Conservation (phyloP, 53 echinoderm and acorn worm genomes). For the Stichopus horrens region DNA sequence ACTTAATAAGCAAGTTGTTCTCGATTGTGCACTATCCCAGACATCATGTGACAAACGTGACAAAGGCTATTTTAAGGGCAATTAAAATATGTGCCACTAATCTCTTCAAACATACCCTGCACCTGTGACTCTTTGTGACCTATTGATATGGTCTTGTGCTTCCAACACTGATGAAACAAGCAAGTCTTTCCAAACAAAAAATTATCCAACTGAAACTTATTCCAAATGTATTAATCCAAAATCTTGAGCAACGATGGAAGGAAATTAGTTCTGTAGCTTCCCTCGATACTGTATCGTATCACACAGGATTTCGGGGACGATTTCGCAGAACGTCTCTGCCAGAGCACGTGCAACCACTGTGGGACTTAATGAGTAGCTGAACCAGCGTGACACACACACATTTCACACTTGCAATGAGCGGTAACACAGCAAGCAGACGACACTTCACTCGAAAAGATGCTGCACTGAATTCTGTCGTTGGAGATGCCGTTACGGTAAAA, state of each 20-base stretch:
- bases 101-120: constrained; percentile 21
- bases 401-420: not conserved
- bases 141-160: not conserved
- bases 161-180: not conserved
- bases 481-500: constrained; percentile 10
- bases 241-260: not conserved
- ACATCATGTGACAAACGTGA: constrained; percentile 11
- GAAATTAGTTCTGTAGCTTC: not conserved
- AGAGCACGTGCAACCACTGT: constrained; percentile 24
- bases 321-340: constrained; percentile 15
- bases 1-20: not conserved
- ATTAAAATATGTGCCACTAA: constrained; percentile 12
- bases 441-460: not conserved
- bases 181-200: not conserved
- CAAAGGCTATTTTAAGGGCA: constrained; percentile 15
- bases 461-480: not conserved
- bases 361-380: constrained; percentile 3
- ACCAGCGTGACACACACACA: constrained; percentile 7
- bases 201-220: not conserved
- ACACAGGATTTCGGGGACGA: not conserved
- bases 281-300: not conserved
- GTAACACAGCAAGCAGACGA: not conserved
- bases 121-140: not conserved
- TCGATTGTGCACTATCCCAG: not conserved
- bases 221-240: constrained; percentile 34